Evolutionary conservation across 2,113 vertebrate genomes (phyloP), one percentile per base, ranked within the genome.

Genomic region (Caloenas nicobarica): DNA sequence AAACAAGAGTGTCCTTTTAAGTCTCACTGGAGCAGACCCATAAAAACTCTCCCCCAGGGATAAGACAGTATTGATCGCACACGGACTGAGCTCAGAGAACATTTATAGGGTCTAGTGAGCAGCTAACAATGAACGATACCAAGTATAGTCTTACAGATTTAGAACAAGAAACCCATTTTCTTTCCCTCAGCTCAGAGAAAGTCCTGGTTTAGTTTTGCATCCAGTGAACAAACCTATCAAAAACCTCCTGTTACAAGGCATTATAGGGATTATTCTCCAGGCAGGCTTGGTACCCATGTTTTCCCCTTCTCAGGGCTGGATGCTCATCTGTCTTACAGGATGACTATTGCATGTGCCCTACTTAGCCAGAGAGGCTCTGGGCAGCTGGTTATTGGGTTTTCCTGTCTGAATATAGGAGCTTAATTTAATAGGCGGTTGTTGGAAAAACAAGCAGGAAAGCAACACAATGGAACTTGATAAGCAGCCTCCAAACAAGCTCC

Each of bases 341-440:
- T 73, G 83, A 78, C 87, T 93, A 42, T 29, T 90, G 68, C 54
- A 66, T 68, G 81, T 91, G 91, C 74, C 94, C 94, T 83, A 80
- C 85, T 93, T 91, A 85, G 11, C 78, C 70, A 76, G 68, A 64
- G 46, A 80, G 79, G 72, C 91, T 89, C 58, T 77, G 89, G 73
- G 74, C 89, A 94, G 87, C 93, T 88, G 87, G 58, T 94, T 93
- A 78, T 64, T 92, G 94, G 81, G 57, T 72, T 95, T 93, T 88
- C 79, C 50, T 77, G 62, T 50, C 66, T 95, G 85, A 94, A 94
- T 91, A 74, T 29, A 89, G 72, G 53, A 95, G 51, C 74, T 96
- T 96, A 96, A 96, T 97, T 94, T 94, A 96, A 96, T 93, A 96
- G 89, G 68, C 50, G 1, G 71, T 71, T 95, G 95, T 96, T 96